Conservation (phyloP, 2,797 vertebrate genomes). For the Capromys pilorides region DNA sequence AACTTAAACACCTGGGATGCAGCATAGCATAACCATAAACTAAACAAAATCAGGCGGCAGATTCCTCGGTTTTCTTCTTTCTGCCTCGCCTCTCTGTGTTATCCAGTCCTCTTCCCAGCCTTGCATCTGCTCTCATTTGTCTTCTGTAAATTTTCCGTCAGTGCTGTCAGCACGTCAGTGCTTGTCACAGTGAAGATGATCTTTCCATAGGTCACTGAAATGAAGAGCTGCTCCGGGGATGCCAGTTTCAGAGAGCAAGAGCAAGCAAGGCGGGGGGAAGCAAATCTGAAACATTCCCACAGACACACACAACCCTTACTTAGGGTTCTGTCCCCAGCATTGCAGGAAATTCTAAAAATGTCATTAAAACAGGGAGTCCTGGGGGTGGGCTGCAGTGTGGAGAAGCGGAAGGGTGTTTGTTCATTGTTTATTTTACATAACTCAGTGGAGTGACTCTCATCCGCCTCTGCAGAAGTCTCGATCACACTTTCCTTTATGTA, state of each 20-base stretch:
- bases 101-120: neutral
- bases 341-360: neutral
- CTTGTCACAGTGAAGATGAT: conserved; percentile 54
- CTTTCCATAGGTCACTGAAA: conserved; percentile 63
- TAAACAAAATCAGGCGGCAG: neutral
- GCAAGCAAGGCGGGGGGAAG: conserved; percentile 30
- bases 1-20: neutral
- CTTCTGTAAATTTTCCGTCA: conserved; percentile 66
- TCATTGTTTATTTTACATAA: neutral
- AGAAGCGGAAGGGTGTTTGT: neutral
- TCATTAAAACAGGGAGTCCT: neutral
- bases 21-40: neutral
- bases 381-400: neutral
- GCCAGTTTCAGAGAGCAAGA: neutral
- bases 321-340: neutral
- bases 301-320: neutral
- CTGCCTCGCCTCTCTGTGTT: neutral
- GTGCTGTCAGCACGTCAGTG: conserved; percentile 5
- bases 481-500: neutral
- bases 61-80: neutral
- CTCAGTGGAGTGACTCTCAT: neutral
- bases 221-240: conserved; percentile 29
- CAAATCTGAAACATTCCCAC: conserved; percentile 20
- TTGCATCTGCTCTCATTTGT: conserved; percentile 61
- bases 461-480: neutral